phyloP scores from a whole-genome alignment of 1,140 invertebrate species.

The Drosophila nasuta region DNA sequence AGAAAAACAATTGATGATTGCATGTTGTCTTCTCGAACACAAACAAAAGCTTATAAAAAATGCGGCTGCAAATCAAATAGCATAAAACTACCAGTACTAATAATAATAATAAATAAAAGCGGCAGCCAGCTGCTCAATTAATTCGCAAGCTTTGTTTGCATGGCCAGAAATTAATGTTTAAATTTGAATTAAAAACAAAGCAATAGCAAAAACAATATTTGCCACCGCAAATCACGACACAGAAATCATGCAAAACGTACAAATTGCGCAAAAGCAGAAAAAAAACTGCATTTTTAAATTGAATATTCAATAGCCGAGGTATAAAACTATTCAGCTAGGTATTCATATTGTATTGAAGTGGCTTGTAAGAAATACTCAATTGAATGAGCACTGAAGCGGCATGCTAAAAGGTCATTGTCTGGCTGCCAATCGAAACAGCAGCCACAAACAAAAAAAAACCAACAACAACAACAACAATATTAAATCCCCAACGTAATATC shows the following conservation, averaged over 20 bases:
- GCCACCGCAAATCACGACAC: slow-evolving; percentile 78
- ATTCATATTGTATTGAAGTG: slow-evolving; percentile 10
- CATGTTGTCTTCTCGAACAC: slow-evolving; percentile 57
- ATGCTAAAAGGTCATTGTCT: slow-evolving; percentile 80
- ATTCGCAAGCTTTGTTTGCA: slow-evolving; percentile 67
- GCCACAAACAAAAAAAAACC: slow-evolving; percentile 48
- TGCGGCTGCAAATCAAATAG: slow-evolving; percentile 46
- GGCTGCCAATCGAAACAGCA: slow-evolving; percentile 46
- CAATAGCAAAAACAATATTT: slow-evolving; percentile 55
- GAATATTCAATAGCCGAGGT: slow-evolving; percentile 41
- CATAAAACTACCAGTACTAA: slow-evolving; percentile 22
- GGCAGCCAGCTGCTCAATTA: slow-evolving; percentile 75
- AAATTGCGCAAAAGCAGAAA: slow-evolving; percentile 68
- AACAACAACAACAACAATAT: slow-evolving; percentile 23
- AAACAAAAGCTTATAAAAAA: slow-evolving; percentile 74
- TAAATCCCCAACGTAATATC: slow-evolving; percentile 55
- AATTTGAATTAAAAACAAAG: slow-evolving; percentile 56
- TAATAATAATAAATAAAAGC: slow-evolving; percentile 72
- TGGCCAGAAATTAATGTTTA: slow-evolving; percentile 72
- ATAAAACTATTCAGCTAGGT: slow-evolving; percentile 9
- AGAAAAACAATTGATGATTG: slow-evolving; percentile 42
- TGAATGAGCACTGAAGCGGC: slow-evolving; percentile 71
- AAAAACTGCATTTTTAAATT: slow-evolving; percentile 65
- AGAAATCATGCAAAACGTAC: slow-evolving; percentile 73
- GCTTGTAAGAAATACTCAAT: slow-evolving; percentile 39